Conservation (phyloP, 92 coral and sea anemone species). For the Micromussa lordhowensis region DNA sequence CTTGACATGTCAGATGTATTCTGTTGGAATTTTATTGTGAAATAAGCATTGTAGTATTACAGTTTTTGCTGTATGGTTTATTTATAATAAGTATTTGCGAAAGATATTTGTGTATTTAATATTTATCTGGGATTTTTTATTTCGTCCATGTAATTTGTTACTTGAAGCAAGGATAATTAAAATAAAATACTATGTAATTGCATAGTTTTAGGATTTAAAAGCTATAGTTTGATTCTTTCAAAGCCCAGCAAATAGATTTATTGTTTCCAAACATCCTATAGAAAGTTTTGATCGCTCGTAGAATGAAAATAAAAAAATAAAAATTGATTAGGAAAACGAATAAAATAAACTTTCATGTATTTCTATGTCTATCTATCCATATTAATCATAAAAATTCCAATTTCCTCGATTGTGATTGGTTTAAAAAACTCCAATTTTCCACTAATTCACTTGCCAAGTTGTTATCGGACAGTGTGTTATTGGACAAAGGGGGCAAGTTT, state of each 20-base stretch:
- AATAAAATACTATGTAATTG: no score
- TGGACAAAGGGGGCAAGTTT: no score
- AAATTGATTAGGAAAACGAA: neutral
- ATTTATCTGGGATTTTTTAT: neutral
- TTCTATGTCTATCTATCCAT: no score
- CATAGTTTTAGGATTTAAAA: neutral
- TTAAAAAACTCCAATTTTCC: no score
- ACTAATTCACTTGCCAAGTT: no score
- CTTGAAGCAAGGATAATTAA: neutral
- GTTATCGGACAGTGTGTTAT: no score
- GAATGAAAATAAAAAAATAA: neutral
- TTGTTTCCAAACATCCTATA: neutral
- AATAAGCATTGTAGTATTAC: neutral
- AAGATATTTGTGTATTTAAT: neutral
- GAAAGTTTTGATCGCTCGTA: neutral
- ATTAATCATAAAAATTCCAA: no score
- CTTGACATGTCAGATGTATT: neutral
- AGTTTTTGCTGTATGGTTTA: neutral
- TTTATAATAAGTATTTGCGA: neutral
- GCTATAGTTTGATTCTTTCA: neutral
- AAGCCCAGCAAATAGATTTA: no score
- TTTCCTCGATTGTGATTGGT: no score
- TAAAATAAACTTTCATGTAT: no score
- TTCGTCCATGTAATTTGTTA: neutral
- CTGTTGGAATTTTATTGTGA: neutral